Base-by-base conservation (phyloP, 1,140 invertebrate genomes). In the Nasonia giraulti region DNA sequence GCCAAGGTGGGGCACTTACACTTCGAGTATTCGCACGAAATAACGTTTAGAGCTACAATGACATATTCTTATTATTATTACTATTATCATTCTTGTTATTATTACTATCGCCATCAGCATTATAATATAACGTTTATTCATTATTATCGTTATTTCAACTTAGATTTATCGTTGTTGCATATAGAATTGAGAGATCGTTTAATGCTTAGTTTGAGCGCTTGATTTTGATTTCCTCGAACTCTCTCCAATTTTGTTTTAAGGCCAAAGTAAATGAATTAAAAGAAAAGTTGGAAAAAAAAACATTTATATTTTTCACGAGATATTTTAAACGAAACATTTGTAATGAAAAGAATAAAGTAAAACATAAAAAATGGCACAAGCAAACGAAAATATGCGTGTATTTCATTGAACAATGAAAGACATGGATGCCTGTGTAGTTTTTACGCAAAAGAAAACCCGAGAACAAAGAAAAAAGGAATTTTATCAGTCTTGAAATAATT, bases 41-140 rank as follows among this genome's bases (percentile, higher is more conserved):
- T 74, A 74, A 73, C 10, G n/a, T 75, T 74, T 82, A 82, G 27
- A 40, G 71, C 44, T 82, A 55, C 71, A 74, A 82, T 62, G 71
- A 62, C 71, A 40, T 75, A 14, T 20, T 62, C 8, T 71, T 31
- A 33, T 81, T 31, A 33, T 81, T 50, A 71, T 71, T 71, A 33
- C 20, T 14, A 50, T 50, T 50, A 12, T 68, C 31, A 37, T 14
- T 74, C 37, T 33, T 37, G 12, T 74, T 74, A 14, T 8, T 17
- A 27, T 17, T 40, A 37, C 44, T 55, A 55, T 20, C 5, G 50
- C 17, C 55, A 62, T 20, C 20, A 62, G 55, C 55, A 20, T n/a
- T 62, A 62, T 14, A 37, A 37, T 62, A 17, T 7, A 7, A 62
- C 6, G 6, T 62, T 62, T n/a, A 62, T 20, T 62, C 55, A 62